These are phyloP conservation scores for Trichoplax adhaerens DNA, from an alignment of 37 sponge, comb jelly and placozoan species.

Conservation along the genomic window DNA sequence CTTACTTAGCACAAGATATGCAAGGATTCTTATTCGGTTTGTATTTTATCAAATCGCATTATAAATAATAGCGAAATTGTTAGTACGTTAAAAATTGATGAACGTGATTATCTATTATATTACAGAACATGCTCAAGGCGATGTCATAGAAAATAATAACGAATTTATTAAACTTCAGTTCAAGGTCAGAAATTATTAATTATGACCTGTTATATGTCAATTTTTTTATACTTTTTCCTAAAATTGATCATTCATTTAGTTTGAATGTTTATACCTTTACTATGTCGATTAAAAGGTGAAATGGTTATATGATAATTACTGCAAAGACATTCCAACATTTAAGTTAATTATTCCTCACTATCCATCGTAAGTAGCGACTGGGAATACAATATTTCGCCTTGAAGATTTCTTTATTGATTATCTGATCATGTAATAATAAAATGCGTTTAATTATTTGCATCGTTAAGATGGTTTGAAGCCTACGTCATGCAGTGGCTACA, in stretches of 20 bases:
- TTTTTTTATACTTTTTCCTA: background rate
- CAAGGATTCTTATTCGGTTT: constrained; percentile 23
- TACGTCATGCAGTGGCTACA: constrained; percentile 41
- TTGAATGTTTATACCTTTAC: background rate
- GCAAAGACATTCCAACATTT: constrained; percentile 9
- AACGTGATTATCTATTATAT: background rate
- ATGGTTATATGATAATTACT: constrained; percentile 33
- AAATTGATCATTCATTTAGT: background rate
- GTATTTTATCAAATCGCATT: too few relatives aligned
- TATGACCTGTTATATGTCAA: background rate
- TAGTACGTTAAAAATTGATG: too few relatives aligned
- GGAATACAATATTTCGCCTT: too few relatives aligned
- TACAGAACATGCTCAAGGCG: constrained; percentile 27
- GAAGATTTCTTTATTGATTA: too few relatives aligned
- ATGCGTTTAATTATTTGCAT: too few relatives aligned
- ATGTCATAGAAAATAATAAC: constrained; percentile 30
- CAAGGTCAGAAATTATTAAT: constrained; percentile 16
- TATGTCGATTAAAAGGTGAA: constrained; percentile 22
- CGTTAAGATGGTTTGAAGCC: constrained; percentile 36
- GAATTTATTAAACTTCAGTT: constrained; percentile 41
- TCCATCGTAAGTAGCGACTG: constrained; percentile 1
- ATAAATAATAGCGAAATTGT: too few relatives aligned
- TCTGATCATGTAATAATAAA: too few relatives aligned
- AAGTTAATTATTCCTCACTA: constrained; percentile 16
- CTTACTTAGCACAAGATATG: constrained; percentile 20